Percentiles rank a stretch among this genome's conserved stretches.
phyloP scores from a whole-genome alignment of 2,113 vertebrate genomes.

The Mesoclemmys tuberculata region DNA sequence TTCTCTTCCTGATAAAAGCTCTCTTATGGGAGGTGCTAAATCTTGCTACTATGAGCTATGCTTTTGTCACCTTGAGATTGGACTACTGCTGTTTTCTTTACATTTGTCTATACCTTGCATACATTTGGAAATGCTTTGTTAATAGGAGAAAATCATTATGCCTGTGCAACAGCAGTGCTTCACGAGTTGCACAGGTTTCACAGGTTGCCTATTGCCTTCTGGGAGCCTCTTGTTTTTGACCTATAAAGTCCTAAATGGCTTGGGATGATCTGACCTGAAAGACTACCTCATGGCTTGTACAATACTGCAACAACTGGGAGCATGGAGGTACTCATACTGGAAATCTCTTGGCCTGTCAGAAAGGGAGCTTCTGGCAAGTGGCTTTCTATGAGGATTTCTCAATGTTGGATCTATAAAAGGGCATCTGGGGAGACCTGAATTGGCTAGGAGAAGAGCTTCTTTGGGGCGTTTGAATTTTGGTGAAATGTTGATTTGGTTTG shows the following conservation, averaged over 20 bases:
- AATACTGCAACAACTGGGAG: not conserved
- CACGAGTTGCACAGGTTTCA: not conserved
- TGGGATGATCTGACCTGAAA: not conserved
- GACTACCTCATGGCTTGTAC: not conserved
- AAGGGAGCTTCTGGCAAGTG: not conserved
- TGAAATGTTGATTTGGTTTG: not conserved
- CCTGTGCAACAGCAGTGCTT: fast-evolving
- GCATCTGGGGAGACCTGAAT: not conserved
- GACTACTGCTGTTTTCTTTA: not conserved
- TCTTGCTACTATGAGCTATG: fast-evolving
- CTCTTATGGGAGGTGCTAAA: not conserved
- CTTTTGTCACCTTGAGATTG: not conserved
- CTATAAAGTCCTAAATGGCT: not conserved
- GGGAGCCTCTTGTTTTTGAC: not conserved
- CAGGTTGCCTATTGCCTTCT: not conserved
- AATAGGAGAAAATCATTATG: not conserved
- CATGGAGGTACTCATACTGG: not conserved
- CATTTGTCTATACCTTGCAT: not conserved
- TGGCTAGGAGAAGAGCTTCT: fast-evolving
- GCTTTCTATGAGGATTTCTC: fast-evolving
- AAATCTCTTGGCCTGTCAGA: not conserved
- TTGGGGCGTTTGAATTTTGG: not conserved
- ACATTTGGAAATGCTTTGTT: not conserved
- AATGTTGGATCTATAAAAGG: not conserved
- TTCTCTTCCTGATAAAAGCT: not conserved